Percentiles rank a stretch among this genome's conserved stretches.
Evolutionary conservation across 2,113 vertebrate genomes (phyloP).

Genomic region (Mastomys natalensis): DNA sequence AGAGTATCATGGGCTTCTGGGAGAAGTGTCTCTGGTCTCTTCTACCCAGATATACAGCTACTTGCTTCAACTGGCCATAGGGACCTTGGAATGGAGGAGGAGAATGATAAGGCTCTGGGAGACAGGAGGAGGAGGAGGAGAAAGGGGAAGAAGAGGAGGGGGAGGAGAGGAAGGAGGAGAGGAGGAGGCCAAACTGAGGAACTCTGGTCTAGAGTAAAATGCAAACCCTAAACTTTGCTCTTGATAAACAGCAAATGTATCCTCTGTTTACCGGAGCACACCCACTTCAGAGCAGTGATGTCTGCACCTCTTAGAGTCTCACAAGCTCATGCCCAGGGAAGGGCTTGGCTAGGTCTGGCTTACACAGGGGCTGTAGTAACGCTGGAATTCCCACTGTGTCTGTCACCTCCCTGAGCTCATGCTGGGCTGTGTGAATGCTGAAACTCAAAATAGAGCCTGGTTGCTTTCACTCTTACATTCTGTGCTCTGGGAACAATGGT

Average conservation of each 20-base stretch:
- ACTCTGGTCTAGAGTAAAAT: too few species aligned
- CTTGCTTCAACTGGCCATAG: rapidly evolving
- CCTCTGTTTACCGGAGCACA: not conserved
- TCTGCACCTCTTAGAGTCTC: not conserved
- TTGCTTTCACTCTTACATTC: not conserved
- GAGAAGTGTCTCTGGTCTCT: rapidly evolving
- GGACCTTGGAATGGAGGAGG: rapidly evolving
- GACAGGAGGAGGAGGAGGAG: too few species aligned
- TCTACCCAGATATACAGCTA: rapidly evolving
- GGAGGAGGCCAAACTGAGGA: rapidly evolving
- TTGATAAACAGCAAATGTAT: rapidly evolving
- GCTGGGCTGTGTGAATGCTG: not conserved
- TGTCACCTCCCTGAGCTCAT: rapidly evolving
- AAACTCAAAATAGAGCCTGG: not conserved
- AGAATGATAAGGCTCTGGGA: rapidly evolving
- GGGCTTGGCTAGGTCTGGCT: not conserved
- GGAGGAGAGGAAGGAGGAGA: rapidly evolving
- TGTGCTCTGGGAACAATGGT: not conserved
- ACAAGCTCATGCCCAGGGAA: not conserved
- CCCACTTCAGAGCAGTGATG: rapidly evolving
- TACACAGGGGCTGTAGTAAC: not conserved
- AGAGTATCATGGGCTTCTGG: not conserved
- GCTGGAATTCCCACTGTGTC: not conserved
- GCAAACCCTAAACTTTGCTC: not conserved
- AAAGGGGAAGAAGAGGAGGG: too few species aligned